Base-by-base conservation (phyloP, 2,888 invertebrate genomes). In the Eurytoma californica region DNA sequence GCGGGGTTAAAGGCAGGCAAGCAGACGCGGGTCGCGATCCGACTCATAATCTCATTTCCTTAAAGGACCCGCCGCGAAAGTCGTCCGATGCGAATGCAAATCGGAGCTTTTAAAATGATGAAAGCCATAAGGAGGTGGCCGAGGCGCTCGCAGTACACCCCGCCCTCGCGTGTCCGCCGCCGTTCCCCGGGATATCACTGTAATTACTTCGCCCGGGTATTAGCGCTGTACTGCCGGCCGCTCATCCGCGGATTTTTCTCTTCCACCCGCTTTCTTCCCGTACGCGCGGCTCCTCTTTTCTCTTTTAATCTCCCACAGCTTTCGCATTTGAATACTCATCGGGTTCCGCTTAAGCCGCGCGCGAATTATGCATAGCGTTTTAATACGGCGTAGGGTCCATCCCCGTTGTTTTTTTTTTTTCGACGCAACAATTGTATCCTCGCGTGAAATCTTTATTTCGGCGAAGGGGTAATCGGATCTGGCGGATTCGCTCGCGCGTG, bases 81-180 rank as follows among this genome's bases (percentile, higher is more conserved):
- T 58, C 55, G 28, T 58, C 14, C 53, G 30, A 72, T 3, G 75
- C 58, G 12, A 77, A 83, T 81, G 81, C 81, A 83, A 83, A 83
- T 84, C 75, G 74, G 74, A 72, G 83, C 82, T 84, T 84, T 83
- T 53, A 82, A 77, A 80, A 82, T 65, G 80, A 83, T 82, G 81
- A 83, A 72, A 63, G 68, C 73, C 76, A 78, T 66, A 70, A 18
- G 60, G 55, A 47, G 14, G 28, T 18, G 20, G 60, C 24, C 55
- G 69, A 70, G 30, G 55, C 12, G 39, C 18, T 72, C 58, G 18
- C 51, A 18, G 20, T 39, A 24, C n/a, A 13, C 39, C 55, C 60
- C 55, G 0, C 60, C n/a, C 53, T 28, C 18, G 51, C 49, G 49
- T 60, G 24, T 7, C 47, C 53, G 53, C 53, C 55, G 47, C 14